Base-by-base conservation (phyloP, 2,113 vertebrate genomes). In the Hemibates koningsi region DNA sequence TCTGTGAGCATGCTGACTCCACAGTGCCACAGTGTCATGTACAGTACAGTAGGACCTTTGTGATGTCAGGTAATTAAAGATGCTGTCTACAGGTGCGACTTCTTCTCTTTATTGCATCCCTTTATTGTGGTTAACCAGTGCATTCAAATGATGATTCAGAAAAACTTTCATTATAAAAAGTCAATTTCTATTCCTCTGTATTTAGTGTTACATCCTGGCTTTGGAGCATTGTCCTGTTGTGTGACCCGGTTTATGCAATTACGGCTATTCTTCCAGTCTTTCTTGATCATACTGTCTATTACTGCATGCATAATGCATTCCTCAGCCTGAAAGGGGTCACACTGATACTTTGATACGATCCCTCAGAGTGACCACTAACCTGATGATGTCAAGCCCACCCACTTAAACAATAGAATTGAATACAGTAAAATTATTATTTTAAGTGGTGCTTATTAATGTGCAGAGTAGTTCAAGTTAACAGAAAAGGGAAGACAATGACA, bases 1-100 rank as follows among this genome's bases (percentile, higher is more conserved):
- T 92, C 84, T 85, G 14, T 8, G 24, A 92, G 95, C 95, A 96
- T 95, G 95, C 93, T 86, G 90, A 93, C 83, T 95, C 68, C 80
- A 82, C 61, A 91, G 86, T 93, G 79, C 88, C 88, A 91, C 93
- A 85, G 87, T 92, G 85, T 92, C 78, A 82, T 93, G 90, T 93
- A 91, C 89, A 89, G 86, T 87, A 89, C 50, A 88, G 81, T 92
- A 80, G 45, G 85, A 91, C 85, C 88, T 92, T 88, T 94, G 92
- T 95, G 84, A 95, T 90, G 86, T 90, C 53, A 57, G 59, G 88
- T 80, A 41, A 95, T 90, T 95, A 95, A 95, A 95, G 85, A 92
- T 45, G 34, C 86, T 90, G 83, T 90, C 32, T 34, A 91, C 32
- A 90, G 81, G 56, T 90, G 56, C 2, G 2, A 71, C 24, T 36